Evolutionary conservation across 2,797 vertebrate species (phyloP), one percentile per base, ranked within the genome.

Genomic region (Sciaenops ocellatus): DNA sequence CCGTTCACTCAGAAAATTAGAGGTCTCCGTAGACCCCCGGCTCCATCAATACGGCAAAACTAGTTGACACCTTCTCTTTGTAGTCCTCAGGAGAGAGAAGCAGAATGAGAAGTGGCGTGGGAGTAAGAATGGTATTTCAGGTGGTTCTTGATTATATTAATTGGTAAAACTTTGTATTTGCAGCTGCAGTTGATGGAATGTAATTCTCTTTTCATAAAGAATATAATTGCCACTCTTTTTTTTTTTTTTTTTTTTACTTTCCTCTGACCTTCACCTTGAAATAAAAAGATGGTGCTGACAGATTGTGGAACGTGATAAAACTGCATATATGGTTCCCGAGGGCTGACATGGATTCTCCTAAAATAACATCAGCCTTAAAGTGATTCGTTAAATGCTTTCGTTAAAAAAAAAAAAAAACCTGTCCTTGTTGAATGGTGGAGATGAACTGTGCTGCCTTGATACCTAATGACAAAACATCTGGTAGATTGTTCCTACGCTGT

Each of bases 1-100:
- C 87, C 90, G 76, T 90, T 94, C 92, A 93, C 89, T 94, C 89
- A 90, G 93, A 95, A 94, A 95, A 95, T 92, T 84, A 83, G 93
- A 79, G 92, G 90, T 93, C 94, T 91, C 93, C 44, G 5, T 62
- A 85, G 93, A 91, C 86, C 84, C 41, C 44, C 63, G 50, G 80
- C 89, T 89, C 76, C 89, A 79, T 92, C 91, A 91, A 69, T 60
- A 83, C 46, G 79, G 87, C 80, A 84, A 79, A 85, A 84, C 46
- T 69, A 30, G 84, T 81, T 92, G 92, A 90, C 90, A 89, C 90
- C 69, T 86, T 85, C 72, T 73, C 79, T 83, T 79, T 76, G 70
- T 57, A 4, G 75, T 5, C 69, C 79, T 82, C 78, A 0, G 24
- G 87, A 80, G 89, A 69, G 56, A 44, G 60, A 47, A 55, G 68